Percentiles rank a stretch among this genome's conserved stretches.
Conservation (phyloP, 2,113 vertebrate genomes). For the Labeo catla region DNA sequence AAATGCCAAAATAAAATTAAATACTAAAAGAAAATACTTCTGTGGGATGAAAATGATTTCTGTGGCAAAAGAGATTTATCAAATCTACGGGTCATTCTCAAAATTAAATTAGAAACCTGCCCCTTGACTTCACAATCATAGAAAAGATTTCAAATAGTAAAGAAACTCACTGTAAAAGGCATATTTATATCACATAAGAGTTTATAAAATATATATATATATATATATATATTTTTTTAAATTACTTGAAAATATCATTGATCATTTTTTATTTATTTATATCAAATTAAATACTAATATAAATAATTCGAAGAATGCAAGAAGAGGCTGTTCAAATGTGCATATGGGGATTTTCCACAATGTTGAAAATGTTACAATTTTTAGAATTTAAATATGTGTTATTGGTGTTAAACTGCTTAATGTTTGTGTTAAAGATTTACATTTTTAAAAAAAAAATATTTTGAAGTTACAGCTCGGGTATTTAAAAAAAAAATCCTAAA, state of each 20-base stretch:
- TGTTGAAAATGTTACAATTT: too few relatives aligned
- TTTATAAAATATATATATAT: too few relatives aligned
- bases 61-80: not conserved
- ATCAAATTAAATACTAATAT: not conserved
- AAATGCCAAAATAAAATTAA: not conserved
- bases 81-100: not conserved
- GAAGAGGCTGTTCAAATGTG: not conserved
- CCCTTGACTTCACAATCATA: not conserved
- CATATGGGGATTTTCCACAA: not conserved
- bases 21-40: not conserved
- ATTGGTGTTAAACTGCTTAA: too few relatives aligned
- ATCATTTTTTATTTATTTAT: too few relatives aligned
- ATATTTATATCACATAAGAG: not conserved
- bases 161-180: not conserved
- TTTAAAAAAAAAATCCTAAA: not conserved
- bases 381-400: too few relatives aligned
- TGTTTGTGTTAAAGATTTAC: too few relatives aligned
- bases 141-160: not conserved
- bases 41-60: not conserved
- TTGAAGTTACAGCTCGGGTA: too few relatives aligned
- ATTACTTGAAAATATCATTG: too few relatives aligned
- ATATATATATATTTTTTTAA: too few relatives aligned
- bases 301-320: not conserved
- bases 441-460: too few relatives aligned
- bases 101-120: not conserved